Conservation (phyloP, 2,888 invertebrate species). For the Scaptomyza reducta region DNA sequence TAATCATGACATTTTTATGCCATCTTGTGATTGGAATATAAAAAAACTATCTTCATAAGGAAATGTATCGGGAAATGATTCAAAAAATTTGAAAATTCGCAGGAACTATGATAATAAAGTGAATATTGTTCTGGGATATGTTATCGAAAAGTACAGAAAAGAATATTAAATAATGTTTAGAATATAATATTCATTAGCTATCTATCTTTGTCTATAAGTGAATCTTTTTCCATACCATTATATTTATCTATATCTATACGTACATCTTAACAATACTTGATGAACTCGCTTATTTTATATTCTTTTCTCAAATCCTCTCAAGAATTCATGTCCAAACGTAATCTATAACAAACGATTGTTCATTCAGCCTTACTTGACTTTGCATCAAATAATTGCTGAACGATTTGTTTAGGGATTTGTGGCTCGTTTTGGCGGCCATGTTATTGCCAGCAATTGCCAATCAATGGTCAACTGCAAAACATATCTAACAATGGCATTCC, state of each 20-base stretch:
- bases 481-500: constrained; percentile 16
- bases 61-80: constrained; percentile 4
- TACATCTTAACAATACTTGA: background rate
- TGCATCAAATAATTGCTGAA: constrained; percentile 18
- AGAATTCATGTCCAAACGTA: background rate
- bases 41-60: constrained; percentile 28
- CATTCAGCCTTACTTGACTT: background rate
- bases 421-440: constrained; percentile 20
- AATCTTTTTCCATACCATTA: no score
- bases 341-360: background rate
- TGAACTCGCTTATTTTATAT: no score
- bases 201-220: no score
- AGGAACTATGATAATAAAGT: background rate
- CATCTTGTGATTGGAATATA: constrained; percentile 31
- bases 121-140: background rate
- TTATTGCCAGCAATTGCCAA: constrained; percentile 49
- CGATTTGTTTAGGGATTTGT: constrained; percentile 15
- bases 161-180: no score
- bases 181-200: no score
- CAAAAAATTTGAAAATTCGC: background rate
- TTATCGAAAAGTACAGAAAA: no score
- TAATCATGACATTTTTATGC: constrained; percentile 10
- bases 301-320: background rate
- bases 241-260: no score
- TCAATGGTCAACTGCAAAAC: constrained; percentile 33